Conservation (phyloP, 1,140 invertebrate genomes). For the Eufriesea mexicana region DNA sequence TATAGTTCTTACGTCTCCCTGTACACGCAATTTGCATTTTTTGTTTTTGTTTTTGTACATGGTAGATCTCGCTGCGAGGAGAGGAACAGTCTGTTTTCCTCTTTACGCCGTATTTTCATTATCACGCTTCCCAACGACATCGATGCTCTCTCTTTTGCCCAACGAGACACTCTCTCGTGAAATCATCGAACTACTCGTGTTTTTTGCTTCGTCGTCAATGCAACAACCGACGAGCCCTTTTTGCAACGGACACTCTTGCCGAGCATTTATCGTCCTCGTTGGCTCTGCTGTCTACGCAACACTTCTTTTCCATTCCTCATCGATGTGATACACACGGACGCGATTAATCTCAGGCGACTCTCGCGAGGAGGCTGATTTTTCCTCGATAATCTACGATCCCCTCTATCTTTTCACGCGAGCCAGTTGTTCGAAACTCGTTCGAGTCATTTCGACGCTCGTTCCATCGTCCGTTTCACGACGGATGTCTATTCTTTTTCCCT, state of each 20-base stretch:
- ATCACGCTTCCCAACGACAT: not conserved
- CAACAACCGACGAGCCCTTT: not conserved
- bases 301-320: not conserved
- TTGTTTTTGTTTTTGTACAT: slow-evolving; percentile 15
- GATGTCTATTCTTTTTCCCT: too few relatives aligned
- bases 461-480: too few relatives aligned
- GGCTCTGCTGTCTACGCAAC: too few relatives aligned
- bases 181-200: not conserved
- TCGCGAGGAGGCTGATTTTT: not conserved
- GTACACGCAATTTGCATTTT: not conserved
- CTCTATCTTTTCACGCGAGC: too few relatives aligned
- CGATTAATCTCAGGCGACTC: not conserved
- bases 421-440: not conserved
- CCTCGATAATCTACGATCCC: not conserved
- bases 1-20: slow-evolving; percentile 38
- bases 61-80: not conserved
- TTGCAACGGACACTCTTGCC: not conserved
- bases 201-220: not conserved
- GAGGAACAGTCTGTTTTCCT: slow-evolving; percentile 33
- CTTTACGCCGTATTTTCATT: not conserved
- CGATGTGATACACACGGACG: too few relatives aligned
- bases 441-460: not conserved
- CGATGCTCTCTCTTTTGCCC: not conserved
- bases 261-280: too few relatives aligned
- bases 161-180: slow-evolving; percentile 3